Conservation (phyloP, 2,113 vertebrate species). For the Gavialis gangeticus region DNA sequence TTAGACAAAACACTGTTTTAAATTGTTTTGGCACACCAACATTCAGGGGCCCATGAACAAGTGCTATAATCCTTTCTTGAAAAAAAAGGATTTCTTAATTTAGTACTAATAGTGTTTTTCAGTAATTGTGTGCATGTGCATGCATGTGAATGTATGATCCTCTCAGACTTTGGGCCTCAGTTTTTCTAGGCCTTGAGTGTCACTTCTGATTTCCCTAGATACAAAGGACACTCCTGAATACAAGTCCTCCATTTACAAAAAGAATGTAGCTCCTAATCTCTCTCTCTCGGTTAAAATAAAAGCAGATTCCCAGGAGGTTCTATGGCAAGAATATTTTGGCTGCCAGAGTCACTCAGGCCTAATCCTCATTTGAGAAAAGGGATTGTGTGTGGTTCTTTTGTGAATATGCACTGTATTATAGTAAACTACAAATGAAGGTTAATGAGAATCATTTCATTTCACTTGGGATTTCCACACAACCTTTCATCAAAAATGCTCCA, state of each 20-base stretch:
- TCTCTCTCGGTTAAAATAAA: not conserved
- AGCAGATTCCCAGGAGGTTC: not conserved
- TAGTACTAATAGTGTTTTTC: not conserved
- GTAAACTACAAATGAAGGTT: not conserved
- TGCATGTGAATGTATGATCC: not conserved
- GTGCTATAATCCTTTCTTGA: not conserved
- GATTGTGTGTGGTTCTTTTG: not conserved
- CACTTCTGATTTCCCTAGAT: not conserved
- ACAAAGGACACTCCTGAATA: not conserved
- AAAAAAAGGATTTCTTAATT: not conserved
- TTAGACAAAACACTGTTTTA: no score
- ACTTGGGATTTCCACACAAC: not conserved
- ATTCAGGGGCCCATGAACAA: not conserved
- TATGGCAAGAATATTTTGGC: not conserved
- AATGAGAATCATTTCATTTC: not conserved
- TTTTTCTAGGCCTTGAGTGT: not conserved
- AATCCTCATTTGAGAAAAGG: not conserved
- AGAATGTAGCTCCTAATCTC: not conserved
- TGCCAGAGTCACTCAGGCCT: not conserved
- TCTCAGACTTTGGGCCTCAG: not conserved
- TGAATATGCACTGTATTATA: accelerated
- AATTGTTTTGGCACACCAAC: not conserved
- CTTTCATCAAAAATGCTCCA: not conserved
- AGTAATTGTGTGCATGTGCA: not conserved
- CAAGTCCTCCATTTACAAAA: not conserved